A percentile compares a stretch with the other conserved stretches of the same genome.
phyloP scores from a whole-genome alignment of 2,797 vertebrate genomes.

The Danio tinwini region DNA sequence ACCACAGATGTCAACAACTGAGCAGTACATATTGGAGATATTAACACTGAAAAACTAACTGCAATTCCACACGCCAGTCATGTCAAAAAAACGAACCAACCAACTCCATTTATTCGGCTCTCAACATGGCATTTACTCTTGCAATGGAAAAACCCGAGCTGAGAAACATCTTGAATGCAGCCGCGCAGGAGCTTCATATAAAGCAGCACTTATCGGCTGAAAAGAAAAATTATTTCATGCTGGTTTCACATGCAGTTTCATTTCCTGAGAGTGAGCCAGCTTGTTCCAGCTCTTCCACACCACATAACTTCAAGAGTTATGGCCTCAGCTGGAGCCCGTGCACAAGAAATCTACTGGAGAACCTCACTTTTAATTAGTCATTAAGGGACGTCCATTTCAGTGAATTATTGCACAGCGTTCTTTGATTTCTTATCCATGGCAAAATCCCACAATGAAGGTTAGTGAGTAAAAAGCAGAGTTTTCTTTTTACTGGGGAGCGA shows the following conservation, averaged over 20 bases:
- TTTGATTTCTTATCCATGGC: conserved; percentile 39
- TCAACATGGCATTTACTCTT: conserved; percentile 2
- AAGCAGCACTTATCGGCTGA: conserved; percentile 38
- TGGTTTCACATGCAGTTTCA: conserved; percentile 54
- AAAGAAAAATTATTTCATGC: conserved; percentile 17
- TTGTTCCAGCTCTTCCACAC: conserved; percentile 48
- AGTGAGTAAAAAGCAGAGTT: neutral
- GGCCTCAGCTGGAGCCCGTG: conserved; percentile 10
- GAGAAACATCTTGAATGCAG: conserved; percentile 10
- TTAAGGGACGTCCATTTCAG: conserved; percentile 2
- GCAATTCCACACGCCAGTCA: neutral
- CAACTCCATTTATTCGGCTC: neutral
- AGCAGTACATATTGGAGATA: neutral
- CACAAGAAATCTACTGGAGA: conserved; percentile 47
- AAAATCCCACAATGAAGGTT: neutral
- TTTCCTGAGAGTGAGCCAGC: conserved; percentile 43
- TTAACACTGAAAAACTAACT: neutral
- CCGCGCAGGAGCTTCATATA: neutral
- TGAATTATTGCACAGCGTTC: conserved; percentile 3
- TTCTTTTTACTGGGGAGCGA: neutral
- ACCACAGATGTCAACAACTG: neutral
- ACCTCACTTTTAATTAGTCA: conserved; percentile 52
- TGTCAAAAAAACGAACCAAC: conserved; percentile 6
- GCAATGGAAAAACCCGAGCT: neutral
- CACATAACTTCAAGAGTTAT: conserved; percentile 39